Evolutionary conservation across 2,888 invertebrate genomes (phyloP), one percentile per base, ranked within the genome.

Genomic region (Cerastis rubricosa): DNA sequence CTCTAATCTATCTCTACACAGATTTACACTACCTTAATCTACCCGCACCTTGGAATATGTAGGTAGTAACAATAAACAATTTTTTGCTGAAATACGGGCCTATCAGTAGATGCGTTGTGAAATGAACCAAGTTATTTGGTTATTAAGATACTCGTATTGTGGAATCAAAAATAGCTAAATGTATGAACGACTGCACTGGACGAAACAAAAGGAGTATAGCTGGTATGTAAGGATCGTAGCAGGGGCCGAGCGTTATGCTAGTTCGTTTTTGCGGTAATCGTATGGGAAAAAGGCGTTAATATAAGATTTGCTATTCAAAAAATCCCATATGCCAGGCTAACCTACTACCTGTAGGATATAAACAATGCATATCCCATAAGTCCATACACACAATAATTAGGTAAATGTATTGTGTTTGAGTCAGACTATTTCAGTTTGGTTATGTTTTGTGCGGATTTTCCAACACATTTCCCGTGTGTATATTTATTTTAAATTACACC

Each of bases 401-500:
- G 14, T 68, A 68, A 74, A 70, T 65, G 76, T 49, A 70, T 59
- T 59, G 72, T 57, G 57, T 57, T 25, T n/a, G 54, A n/a, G n/a
- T 49, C n/a, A 7, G 47, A 63, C 22, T 66, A 66, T 76, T 78
- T 47, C 57, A 73, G 67, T 35, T 45, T n/a, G 59, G 57, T 25
- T 57, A 17, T 67, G 25, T 77, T 61, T 11, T 35, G 22, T 12
- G 65, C 19, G 87, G 79, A 35, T 74, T 88, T 88, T 63, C 87
- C 87, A 29, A 64, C 35, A 69, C 66, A 76, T 80, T 86, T 67
- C 69, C 78, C 71, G 43, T 43, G 51, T 51, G 29, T 63, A 29
- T 76, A 76, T 85, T 81, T 87, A 71, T 83, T 75, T 84, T 76
- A 68, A 77, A 72, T 72, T 71, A 80, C 54, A 71, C 22, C 35